These are phyloP conservation scores for Andricus curvator DNA, from an alignment of 2,888 invertebrate species.

Conservation along the genomic window DNA sequence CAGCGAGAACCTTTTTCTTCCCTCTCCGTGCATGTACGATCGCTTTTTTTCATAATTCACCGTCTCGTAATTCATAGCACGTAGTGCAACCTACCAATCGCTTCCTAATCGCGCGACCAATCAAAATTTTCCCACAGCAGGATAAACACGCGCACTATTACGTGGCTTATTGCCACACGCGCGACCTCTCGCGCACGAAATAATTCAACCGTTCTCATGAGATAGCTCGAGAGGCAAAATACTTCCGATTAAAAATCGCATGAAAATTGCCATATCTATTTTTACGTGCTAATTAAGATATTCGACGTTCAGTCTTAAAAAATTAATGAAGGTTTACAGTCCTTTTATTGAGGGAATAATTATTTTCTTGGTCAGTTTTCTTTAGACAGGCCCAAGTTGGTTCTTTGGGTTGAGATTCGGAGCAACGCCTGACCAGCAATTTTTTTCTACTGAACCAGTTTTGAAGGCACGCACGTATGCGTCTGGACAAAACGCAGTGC, in stretches of 20 bases:
- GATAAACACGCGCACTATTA: constrained; percentile 50
- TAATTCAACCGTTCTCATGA: constrained; percentile 47
- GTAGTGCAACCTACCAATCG: constrained; percentile 44
- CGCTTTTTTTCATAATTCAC: constrained; percentile 21
- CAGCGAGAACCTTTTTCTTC: constrained; percentile 17
- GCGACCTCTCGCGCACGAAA: constrained; percentile 54
- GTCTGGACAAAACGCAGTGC: constrained; percentile 44
- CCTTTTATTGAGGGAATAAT: neutral
- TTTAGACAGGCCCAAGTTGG: too few species aligned
- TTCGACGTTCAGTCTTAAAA: neutral
- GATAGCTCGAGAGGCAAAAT: constrained; percentile 17
- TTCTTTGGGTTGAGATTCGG: neutral
- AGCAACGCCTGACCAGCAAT: neutral
- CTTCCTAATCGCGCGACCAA: constrained; percentile 49
- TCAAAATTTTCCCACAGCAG: constrained; percentile 53
- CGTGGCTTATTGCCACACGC: constrained; percentile 52
- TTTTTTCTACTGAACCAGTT: constrained; percentile 5
- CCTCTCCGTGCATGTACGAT: constrained; percentile 9
- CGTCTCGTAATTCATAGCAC: constrained; percentile 40
- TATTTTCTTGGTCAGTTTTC: neutral
- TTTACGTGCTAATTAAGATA: neutral
- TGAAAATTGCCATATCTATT: neutral
- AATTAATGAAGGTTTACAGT: neutral
- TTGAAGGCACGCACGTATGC: constrained; percentile 30
- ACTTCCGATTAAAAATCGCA: neutral